phyloP scores from a whole-genome alignment of 1,140 invertebrate species.

The Dendroctonus ponderosae region DNA sequence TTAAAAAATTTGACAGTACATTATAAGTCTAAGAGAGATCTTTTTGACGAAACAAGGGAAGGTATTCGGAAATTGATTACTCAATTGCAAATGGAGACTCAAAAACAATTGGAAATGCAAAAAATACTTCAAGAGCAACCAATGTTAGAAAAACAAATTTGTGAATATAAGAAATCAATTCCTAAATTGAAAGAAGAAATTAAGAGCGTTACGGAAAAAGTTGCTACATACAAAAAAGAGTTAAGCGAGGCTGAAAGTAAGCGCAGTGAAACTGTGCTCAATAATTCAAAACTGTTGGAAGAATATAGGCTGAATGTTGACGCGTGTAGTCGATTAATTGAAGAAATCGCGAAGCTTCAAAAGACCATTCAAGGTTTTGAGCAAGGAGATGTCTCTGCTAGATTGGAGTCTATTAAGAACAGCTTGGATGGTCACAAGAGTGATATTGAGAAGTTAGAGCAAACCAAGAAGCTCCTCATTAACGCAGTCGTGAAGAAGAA shows the following conservation, averaged over 20 bases:
- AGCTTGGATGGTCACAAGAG: constrained; percentile 29
- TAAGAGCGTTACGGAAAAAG: not conserved
- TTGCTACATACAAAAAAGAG: constrained; percentile 10
- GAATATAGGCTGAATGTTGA: constrained; percentile 43
- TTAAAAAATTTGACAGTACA: constrained; percentile 35
- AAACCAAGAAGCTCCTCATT: constrained; percentile 33
- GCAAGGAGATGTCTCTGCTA: constrained; percentile 22
- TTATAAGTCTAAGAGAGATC: constrained; percentile 28
- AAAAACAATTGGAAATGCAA: constrained; percentile 41
- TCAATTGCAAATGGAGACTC: constrained; percentile 35
- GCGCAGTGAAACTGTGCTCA: not conserved
- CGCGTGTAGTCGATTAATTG: constrained; percentile 44
- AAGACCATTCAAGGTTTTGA: constrained; percentile 36
- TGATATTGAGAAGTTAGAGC: constrained; percentile 26
- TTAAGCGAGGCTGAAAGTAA: constrained; percentile 23
- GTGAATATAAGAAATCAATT: constrained; percentile 23
- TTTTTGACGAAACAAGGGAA: constrained; percentile 37
- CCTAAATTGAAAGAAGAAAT: constrained; percentile 27
- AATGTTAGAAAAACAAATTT: constrained; percentile 35
- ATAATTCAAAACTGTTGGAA: constrained; percentile 46
- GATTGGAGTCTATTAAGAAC: constrained; percentile 29
- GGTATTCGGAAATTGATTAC: constrained; percentile 38
- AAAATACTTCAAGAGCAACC: constrained; percentile 41
- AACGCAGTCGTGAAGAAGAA: constrained; percentile 37
- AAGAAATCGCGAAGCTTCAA: constrained; percentile 41